Conservation (phyloP, 1,140 invertebrate species). For the Drosophila guanche region DNA sequence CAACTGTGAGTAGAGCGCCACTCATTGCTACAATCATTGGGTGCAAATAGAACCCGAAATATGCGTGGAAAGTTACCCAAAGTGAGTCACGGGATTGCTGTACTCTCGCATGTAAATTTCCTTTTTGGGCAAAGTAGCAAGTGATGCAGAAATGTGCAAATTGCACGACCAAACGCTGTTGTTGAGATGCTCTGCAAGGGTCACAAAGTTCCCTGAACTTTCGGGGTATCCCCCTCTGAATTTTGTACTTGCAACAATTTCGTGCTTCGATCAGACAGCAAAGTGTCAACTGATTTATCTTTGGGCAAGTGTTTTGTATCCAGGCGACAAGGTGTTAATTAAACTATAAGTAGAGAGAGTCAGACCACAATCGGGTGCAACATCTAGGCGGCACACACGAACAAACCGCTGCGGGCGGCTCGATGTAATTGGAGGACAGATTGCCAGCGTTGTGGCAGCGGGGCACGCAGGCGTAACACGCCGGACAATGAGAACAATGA, state of each 20-base stretch:
- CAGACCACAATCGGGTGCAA: conserved; percentile 55
- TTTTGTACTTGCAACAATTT: too few species aligned
- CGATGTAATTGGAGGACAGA: conserved; percentile 40
- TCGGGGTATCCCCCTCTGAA: background rate
- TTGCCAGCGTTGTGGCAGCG: conserved; percentile 53
- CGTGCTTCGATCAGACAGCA: background rate
- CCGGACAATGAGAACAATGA: conserved; percentile 47
- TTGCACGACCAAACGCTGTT: conserved; percentile 49
- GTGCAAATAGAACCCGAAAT: conserved; percentile 36
- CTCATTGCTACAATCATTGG: conserved; percentile 10
- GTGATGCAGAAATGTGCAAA: conserved; percentile 79
- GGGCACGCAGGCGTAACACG: conserved; percentile 73
- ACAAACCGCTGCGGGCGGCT: conserved; percentile 37
- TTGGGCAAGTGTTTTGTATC: conserved; percentile 46
- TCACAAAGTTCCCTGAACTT: conserved; percentile 18
- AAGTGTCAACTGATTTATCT: conserved; percentile 19
- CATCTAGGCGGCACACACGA: conserved; percentile 19
- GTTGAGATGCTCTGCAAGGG: background rate
- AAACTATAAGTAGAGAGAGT: conserved; percentile 65
- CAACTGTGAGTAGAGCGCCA: background rate
- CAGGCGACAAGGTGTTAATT: conserved; percentile 72
- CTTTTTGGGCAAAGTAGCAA: conserved; percentile 57
- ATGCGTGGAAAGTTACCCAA: conserved; percentile 63
- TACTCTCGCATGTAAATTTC: conserved; percentile 3
- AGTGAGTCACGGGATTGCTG: background rate